A percentile compares a stretch with the other conserved stretches of the same genome.
phyloP scores from a whole-genome alignment of 92 coral and sea anemone species.

The Montipora capitata region DNA sequence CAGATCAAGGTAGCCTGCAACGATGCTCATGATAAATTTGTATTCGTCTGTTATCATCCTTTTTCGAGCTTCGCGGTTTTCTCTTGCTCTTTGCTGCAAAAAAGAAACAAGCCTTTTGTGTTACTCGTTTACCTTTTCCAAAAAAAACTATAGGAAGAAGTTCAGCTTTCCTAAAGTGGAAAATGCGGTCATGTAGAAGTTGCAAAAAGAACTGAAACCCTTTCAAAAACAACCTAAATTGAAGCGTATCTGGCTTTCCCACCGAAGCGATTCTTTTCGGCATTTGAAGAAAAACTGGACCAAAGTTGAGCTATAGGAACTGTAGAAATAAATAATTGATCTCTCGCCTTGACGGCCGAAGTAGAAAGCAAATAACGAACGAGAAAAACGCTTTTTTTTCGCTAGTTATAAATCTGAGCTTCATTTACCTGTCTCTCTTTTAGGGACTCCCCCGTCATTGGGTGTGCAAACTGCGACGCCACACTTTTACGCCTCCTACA shows the following conservation, averaged over 20 bases:
- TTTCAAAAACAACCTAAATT: no score
- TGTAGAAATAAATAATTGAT: no score
- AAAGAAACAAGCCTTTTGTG: not conserved
- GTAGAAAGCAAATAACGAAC: not conserved
- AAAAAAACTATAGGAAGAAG: no score
- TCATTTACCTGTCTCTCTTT: conserved; percentile 88
- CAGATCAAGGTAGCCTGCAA: conserved; percentile 69
- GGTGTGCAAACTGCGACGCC: conserved; percentile 85
- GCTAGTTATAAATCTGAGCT: not conserved
- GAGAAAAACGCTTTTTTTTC: not conserved
- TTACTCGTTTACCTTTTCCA: no score
- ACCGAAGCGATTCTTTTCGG: no score
- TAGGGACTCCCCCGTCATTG: conserved; percentile 85
- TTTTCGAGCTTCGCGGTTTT: conserved; percentile 90
- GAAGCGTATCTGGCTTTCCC: no score
- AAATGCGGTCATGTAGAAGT: no score
- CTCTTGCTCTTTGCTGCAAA: conserved; percentile 85
- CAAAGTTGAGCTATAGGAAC: not conserved
- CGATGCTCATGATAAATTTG: conserved; percentile 83
- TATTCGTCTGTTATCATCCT: conserved; percentile 78
- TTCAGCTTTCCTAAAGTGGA: no score
- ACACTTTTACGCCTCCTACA: conserved; percentile 74
- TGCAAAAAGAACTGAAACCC: no score
- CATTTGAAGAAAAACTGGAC: no score
- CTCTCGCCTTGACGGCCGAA: no score